Evolutionary conservation across 2,113 vertebrate genomes (phyloP).

Genomic region (Xerus inauris): DNA sequence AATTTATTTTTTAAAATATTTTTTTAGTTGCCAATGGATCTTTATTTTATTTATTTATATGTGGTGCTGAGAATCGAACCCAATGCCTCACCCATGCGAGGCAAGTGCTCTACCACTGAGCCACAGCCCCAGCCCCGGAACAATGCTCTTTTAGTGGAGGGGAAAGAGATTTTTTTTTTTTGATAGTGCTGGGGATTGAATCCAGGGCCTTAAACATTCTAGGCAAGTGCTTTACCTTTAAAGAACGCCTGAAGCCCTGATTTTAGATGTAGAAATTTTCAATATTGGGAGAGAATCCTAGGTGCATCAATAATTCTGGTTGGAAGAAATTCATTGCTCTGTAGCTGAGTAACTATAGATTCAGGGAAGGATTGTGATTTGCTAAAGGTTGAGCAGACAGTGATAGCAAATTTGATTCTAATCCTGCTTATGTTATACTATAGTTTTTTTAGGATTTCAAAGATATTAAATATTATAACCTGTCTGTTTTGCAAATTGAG

Average conservation of each 20-base stretch:
- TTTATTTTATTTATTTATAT: no score
- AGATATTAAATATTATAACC: background rate
- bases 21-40: no score
- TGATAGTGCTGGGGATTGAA: no score
- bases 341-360: background rate
- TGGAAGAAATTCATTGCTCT: background rate
- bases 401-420: background rate
- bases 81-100: no score
- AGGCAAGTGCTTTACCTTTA: background rate
- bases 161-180: background rate
- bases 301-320: background rate
- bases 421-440: background rate
- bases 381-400: background rate
- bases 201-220: background rate
- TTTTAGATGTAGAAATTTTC: background rate
- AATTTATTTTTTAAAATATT: no score
- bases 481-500: background rate
- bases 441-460: background rate
- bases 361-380: conserved; percentile 17
- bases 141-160: background rate
- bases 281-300: background rate
- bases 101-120: no score
- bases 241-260: background rate
- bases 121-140: no score
- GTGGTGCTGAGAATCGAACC: no score